Base-by-base conservation (phyloP, 30 jellyfish, hydroid and myxozoan species). In the Sanderia malayensis region DNA sequence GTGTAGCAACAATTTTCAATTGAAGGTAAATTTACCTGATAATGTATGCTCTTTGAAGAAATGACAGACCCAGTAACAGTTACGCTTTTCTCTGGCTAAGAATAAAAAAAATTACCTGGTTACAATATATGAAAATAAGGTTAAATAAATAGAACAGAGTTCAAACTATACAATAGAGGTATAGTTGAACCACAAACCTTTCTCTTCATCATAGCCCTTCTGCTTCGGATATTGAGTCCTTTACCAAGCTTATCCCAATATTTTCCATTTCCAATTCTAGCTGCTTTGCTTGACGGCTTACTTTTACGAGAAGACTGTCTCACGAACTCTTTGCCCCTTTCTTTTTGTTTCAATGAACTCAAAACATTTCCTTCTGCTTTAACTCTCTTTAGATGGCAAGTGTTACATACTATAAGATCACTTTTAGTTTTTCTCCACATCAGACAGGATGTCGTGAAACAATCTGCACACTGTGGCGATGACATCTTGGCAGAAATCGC, bases 341-440 rank as follows among this genome's bases (percentile, higher is more conserved):
- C 82, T 31, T 68, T 68, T 21, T 32, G 82, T 31, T 61, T 52
- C 26, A 58, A 21, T 27, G 23, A 20, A 15, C 67, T 25, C 17
- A 49, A 25, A 18, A 44, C 45, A 18, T 26, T 63, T 24, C 71
- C 62, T 26, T 63, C 81, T 0, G 86, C 33, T 46, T 92, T 84
- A 0, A 83, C 74, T 27, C 95, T 60, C 63, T 84, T 85, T 22
- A 92, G 47, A 69, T 92, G 98, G 69, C 98, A 92, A 10, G 70
- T 44, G 29, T 92, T 92, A 49, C 98, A 92, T 9, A 84, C 82
- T 2, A 65, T 45, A 15, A 79, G 41, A 9, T 88, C 84, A 4
- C 79, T 60, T 29, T 49, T 57, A 19, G 87, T 65, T 46, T 72
- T 78, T 60, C 98, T 72, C 98, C 98, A 90, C 98, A 90, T 90